Percentiles rank a stretch among this genome's conserved stretches.
Evolutionary conservation across 2,888 invertebrate species (phyloP).

Genomic region (Maniola hyperantus): DNA sequence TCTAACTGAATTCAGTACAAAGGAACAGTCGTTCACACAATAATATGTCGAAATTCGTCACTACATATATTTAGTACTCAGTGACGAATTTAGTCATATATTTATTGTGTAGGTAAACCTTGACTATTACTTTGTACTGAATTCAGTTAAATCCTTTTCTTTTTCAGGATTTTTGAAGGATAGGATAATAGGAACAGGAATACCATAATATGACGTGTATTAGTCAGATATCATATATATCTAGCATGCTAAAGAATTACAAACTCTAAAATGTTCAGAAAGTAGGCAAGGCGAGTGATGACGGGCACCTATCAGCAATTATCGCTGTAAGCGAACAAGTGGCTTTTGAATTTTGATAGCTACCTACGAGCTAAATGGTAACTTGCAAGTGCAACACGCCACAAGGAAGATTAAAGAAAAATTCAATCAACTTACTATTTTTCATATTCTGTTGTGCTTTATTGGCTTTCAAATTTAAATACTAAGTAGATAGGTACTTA

Average conservation of each 20-base stretch:
- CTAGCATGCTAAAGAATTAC: not conserved
- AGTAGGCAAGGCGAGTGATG: constrained; percentile 32
- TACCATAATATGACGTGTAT: too few relatives aligned
- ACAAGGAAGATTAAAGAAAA: constrained; percentile 5
- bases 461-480: not conserved
- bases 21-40: too few relatives aligned
- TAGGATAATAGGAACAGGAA: too few relatives aligned
- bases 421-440: not conserved
- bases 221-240: not conserved
- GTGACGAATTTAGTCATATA: too few relatives aligned
- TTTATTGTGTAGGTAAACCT: too few relatives aligned
- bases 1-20: too few relatives aligned
- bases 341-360: constrained; percentile 40
- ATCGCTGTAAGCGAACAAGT: constrained; percentile 37
- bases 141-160: too few relatives aligned
- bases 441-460: not conserved
- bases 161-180: too few relatives aligned
- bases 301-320: constrained; percentile 37
- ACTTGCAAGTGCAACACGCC: constrained; percentile 25
- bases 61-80: too few relatives aligned
- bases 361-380: constrained; percentile 18
- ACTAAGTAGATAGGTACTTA: too few relatives aligned
- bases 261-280: constrained; percentile 16
- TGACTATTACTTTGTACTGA: too few relatives aligned
- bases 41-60: too few relatives aligned